Percentiles rank a stretch among this genome's conserved stretches.
Evolutionary conservation across 2,113 vertebrate genomes (phyloP).

Genomic region (Chaenogobius annularis): DNA sequence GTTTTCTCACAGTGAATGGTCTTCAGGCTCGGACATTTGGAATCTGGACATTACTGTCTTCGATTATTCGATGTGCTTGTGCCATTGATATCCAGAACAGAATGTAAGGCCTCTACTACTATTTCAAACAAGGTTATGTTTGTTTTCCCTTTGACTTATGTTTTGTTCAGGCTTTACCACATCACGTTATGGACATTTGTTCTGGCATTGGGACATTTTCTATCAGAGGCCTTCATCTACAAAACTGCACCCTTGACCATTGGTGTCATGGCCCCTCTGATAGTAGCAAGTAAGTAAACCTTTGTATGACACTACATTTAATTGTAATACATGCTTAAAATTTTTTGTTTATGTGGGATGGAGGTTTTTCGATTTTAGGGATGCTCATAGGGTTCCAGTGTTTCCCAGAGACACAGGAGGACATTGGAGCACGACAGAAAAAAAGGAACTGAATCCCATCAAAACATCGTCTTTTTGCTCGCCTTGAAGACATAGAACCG

Average conservation of each 20-base stretch:
- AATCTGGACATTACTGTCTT: conserved; percentile 93
- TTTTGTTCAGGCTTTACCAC: conserved; percentile 86
- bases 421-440: conserved; percentile 78
- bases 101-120: conserved; percentile 76
- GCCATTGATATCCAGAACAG: conserved; percentile 94
- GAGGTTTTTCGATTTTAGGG: conserved; percentile 90
- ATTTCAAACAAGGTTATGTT: neutral
- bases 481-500: conserved; percentile 23
- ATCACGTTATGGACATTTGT: conserved; percentile 94
- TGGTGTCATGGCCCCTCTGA: conserved; percentile 91
- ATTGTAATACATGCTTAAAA: neutral
- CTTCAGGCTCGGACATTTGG: conserved; percentile 96
- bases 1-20: conserved; percentile 84
- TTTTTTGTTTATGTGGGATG: neutral
- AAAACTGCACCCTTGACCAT: conserved; percentile 89
- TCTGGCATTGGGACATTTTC: conserved; percentile 90
- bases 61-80: conserved; percentile 91
- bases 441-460: conserved; percentile 84
- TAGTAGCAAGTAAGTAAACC: conserved; percentile 83
- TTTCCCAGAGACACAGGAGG: conserved; percentile 79
- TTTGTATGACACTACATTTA: neutral
- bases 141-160: conserved; percentile 12
- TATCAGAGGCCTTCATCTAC: conserved; percentile 90
- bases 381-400: conserved; percentile 93
- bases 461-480: conserved; percentile 2